Base-by-base conservation (phyloP, 2,113 vertebrate species). In the Macquaria australasica region DNA sequence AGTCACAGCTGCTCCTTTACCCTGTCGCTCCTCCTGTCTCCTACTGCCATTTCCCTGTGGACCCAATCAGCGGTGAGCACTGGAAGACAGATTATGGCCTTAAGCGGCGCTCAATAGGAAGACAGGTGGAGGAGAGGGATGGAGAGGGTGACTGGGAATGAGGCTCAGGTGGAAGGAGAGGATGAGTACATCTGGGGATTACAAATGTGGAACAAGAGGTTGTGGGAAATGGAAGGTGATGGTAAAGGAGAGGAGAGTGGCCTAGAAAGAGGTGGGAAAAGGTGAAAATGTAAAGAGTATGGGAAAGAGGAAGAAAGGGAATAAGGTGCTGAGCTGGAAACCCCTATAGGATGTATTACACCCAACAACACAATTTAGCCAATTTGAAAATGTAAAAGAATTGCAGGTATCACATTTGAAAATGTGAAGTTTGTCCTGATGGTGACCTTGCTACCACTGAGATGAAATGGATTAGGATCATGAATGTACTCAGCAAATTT, bases 11-110 rank as follows among this genome's bases (percentile, higher is more conserved):
- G 15, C 75, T 28, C 71, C 74, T 85, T 62, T 82, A 63, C 45
- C 77, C 48, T 77, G 81, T 82, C 70, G 43, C 73, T 79, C 73
- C 67, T 88, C 73, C 73, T 86, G 86, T 92, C 81, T 88, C 60
- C 53, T 81, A 62, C 77, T 81, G 73, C 64, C 58, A 16, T 72
- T 55, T 94, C 92, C 73, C 92, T 37, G 21, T 50, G 87, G 85
- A 88, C 25, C 83, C 89, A 92, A 90, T 92, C 89, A 93, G 71
- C 6, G 14, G 58, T 69, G 75, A 85, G 73, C 83, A 63, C 58
- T 69, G 66, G 77, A 91, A 81, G 80, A 91, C 48, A 76, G 78
- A 89, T 89, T 77, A 88, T 72, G 45, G 60, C 83, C 39, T 72
- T 78, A 78, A 82, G 75, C 78, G 51, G 56, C 21, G 12, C 37